Base-by-base conservation (phyloP, 2,113 vertebrate species). In the Peromyscus polionotus region DNA sequence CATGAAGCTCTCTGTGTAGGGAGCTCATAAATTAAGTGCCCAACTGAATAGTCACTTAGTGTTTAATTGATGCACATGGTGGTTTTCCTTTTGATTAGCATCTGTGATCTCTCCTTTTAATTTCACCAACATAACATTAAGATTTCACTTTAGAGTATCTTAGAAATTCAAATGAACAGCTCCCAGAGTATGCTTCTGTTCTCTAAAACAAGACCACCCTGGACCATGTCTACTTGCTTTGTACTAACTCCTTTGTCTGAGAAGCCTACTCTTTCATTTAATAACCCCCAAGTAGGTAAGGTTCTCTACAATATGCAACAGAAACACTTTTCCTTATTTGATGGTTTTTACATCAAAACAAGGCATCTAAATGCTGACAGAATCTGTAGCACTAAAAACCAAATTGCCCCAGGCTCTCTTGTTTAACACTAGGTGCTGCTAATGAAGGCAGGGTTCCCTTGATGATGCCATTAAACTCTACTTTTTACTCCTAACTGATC, bases 361-460 rank as follows among this genome's bases (percentile, higher is more conserved):
- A 67, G 63, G 28, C 12, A 63, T 91, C 57, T 39, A 80, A 93
- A 88, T 48, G 59, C 33, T 95, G 48, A 90, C 76, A 95, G 93
- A 94, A 92, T 88, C 80, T 92, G 89, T 88, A 94, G 19, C 51
- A 33, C 11, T 65, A 95, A 65, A 59, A 36, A 93, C 94, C 42
- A 90, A 87, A 87, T 3, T 72, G 31, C 73, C 33, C n/a, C 22
- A 48, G 63, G 67, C n/a, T 88, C 20, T 67, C 90, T 73, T 20
- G 22, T 68, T 83, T 85, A 88, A 93, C 8, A 48, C 9, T 39
- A 83, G 7, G 14, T 94, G 57, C 57, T 94, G 57, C 48, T 76
- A 96, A 61, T n/a, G n/a, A 93, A 33, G 17, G 65, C 59, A 96
- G 61, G 19, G 16, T 85, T 86, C 13, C 84, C 76, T 68, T 22